Evolutionary conservation across 2,888 invertebrate species (phyloP), one percentile per base, ranked within the genome.

Genomic region (Sphaerophoria taeniata): DNA sequence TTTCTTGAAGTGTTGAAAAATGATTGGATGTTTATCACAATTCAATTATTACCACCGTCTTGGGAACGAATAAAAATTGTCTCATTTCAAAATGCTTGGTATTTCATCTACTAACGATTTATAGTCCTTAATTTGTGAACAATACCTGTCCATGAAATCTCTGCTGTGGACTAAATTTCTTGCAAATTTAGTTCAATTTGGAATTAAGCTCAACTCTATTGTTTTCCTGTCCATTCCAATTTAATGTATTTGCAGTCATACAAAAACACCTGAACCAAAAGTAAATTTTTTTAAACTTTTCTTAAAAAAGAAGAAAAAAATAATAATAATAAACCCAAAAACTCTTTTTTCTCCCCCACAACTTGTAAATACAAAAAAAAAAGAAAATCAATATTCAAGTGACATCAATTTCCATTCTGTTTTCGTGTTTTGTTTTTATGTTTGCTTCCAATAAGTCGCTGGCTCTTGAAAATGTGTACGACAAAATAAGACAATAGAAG

Each of bases 301-400:
- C 7, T 43, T 43, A 3, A 43, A 43, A 9, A 34, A 58, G 36
- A 36, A 60, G 11, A 11, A 6, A 43, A 39, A 16, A 5, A 9
- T 9, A 14, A 39, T 5, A 39, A 9, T 3, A 36, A 36, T 11
- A 39, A 24, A 60, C 58, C 3, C 39, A 39, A 16, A 60, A 60
- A 39, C 39, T 60, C 60, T 39, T 34, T 33, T 39, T 34, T 34
- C 47, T 49, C 49, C 63, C 63, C 49, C 34, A 43, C 33, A 65
- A 49, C 47, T 65, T 65, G 34, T 47, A 63, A 65, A 65, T 65
- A 53, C 31, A 53, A 49, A 53, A 65, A 65, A 31, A 47, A 24
- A 65, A 65, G n/a, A 63, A 65, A 65, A 65, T 65, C 63, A 65
- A 65, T 65, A 49, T 34, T 33, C 45, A 63, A 65, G 63, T 65